Percentiles rank a stretch among this genome's conserved stretches.
Evolutionary conservation across 2,113 vertebrate genomes (phyloP).

Genomic region (Girardinichthys multiradiatus): DNA sequence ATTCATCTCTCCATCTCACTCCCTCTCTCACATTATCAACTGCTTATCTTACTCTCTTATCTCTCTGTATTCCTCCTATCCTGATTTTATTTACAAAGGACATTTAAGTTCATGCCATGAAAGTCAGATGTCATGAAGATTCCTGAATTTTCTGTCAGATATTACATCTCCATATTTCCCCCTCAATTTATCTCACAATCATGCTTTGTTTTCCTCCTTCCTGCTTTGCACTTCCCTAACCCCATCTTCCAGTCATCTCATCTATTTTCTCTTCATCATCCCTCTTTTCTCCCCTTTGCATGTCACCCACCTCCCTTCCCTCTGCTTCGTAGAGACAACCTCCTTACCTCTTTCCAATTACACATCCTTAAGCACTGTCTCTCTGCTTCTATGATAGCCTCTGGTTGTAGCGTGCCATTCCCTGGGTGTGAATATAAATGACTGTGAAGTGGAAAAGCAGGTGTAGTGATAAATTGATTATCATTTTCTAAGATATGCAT

Average conservation of each 20-base stretch:
- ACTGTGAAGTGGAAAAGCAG: conserved; percentile 38
- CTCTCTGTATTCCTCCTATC: neutral
- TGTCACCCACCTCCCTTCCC: neutral
- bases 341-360: conserved; percentile 6
- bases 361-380: neutral
- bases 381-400: neutral
- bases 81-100: conserved; percentile 4
- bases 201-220: neutral
- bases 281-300: conserved; percentile 4
- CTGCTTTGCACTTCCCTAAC: conserved; percentile 7
- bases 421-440: conserved; percentile 38
- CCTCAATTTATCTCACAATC: neutral
- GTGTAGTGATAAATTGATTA: conserved; percentile 40
- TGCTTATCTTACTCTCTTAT: conserved; percentile 7
- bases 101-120: conserved; percentile 1
- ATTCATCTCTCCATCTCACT: neutral
- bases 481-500: conserved; percentile 11
- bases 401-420: neutral
- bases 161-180: conserved; percentile 10
- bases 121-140: neutral
- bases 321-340: neutral
- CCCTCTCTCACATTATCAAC: conserved; percentile 2
- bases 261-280: conserved; percentile 7
- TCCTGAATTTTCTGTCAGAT: conserved; percentile 20
- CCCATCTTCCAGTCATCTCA: neutral